phyloP scores from a whole-genome alignment of 2,113 vertebrate genomes.

The Ameiurus melas region DNA sequence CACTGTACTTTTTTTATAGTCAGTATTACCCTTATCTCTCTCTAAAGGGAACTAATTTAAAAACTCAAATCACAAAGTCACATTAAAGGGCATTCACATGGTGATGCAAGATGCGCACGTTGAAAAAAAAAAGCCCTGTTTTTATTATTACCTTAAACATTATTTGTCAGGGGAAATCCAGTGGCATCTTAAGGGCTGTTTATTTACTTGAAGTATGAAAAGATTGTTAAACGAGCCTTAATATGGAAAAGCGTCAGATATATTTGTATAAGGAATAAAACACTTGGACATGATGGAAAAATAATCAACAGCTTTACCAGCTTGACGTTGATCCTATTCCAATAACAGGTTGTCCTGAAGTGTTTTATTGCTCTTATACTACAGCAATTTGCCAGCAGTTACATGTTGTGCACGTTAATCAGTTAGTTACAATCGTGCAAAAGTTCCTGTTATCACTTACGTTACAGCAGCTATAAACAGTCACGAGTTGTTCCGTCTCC shows the following conservation, averaged over 20 bases:
- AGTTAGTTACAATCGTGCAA: background rate
- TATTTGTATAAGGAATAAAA: background rate
- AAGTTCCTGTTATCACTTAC: background rate
- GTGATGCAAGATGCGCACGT: background rate
- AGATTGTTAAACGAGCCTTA: background rate
- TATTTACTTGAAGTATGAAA: background rate
- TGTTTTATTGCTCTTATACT: background rate
- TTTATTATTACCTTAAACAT: background rate
- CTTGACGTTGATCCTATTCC: background rate
- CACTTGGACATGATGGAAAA: too few relatives aligned
- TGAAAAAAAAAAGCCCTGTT: background rate
- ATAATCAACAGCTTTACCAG: background rate
- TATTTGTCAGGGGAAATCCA: background rate
- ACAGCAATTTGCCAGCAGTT: background rate
- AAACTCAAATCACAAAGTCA: background rate
- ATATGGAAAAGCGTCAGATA: background rate
- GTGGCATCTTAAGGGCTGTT: background rate
- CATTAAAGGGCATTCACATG: background rate
- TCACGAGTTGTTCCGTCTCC: too few relatives aligned
- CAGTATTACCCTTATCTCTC: background rate
- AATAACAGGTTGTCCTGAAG: background rate
- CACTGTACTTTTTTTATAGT: slow-evolving; percentile 39
- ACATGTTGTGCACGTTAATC: background rate
- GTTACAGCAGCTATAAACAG: background rate
- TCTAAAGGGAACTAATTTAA: slow-evolving; percentile 14